Base-by-base conservation (phyloP, 2,113 vertebrate genomes). In the Gymnobelideus leadbeateri region DNA sequence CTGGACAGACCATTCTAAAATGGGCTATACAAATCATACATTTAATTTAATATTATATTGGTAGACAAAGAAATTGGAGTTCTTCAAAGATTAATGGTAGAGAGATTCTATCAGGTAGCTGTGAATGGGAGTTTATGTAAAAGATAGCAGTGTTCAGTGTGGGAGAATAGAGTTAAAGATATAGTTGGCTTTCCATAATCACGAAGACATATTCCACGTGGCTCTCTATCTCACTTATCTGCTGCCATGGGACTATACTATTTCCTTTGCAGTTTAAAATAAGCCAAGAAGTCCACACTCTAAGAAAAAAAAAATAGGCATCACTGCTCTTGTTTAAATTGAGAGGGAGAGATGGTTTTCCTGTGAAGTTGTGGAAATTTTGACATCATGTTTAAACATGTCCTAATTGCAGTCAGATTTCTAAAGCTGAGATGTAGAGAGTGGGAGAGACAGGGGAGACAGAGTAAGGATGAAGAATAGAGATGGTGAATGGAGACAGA, bases 301-400 rank as follows among this genome's bases (percentile, higher is more conserved):
- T 93, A 97, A 91, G 95, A 16, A 97, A 95, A 97, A 97, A 98
- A 95, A n/a, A n/a, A n/a, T 95, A 98, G 98, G 96, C 95, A 97
- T 28, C 94, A 96, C 97, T 97, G 97, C 97, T 95, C 96, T 97
- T 98, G 95, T 95, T 98, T 98, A 98, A 98, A 98, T 97, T 97
- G 93, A 95, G 95, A n/a, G 95, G 97, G 94, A 95, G 89, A 95
- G 95, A 93, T 97, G 94, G 93, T 98, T 98, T 98, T 97, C 93
- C 95, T 84, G 0, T 99, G 98, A 99, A 98, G 97, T 97, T 98
- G 94, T 99, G 98, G 99, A 99, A 99, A 98, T 84, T 89, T 51
- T 99, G 98, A 98, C 98, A 97, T 98, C 97, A 98, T 97, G 49
- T 93, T 98, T 98, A 97, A 98, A 98, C 92, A 96, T 97, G 96